These are phyloP conservation scores for Etheostoma spectabile DNA, from an alignment of 2,113 vertebrate species.

Conservation along the genomic window DNA sequence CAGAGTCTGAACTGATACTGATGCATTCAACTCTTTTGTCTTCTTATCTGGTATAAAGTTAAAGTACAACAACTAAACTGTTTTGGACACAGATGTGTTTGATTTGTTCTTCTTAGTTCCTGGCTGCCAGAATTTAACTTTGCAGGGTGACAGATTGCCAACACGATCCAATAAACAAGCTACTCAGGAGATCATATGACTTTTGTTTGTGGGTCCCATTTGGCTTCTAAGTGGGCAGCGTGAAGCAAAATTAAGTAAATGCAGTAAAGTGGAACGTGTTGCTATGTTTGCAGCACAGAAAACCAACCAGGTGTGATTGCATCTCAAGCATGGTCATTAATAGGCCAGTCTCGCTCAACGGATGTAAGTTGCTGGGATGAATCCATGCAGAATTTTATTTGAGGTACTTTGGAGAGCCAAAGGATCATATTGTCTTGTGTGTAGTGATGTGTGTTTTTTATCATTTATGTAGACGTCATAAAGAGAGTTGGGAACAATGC, in stretches of 20 bases:
- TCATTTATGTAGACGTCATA: not conserved
- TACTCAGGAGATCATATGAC: slow-evolving; percentile 50
- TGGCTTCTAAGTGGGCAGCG: slow-evolving; percentile 20
- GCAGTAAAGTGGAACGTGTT: not conserved
- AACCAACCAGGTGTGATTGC: slow-evolving; percentile 28
- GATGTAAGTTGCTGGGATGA: no score
- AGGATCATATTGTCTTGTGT: not conserved
- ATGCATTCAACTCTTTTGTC: not conserved
- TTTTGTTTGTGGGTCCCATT: slow-evolving; percentile 45
- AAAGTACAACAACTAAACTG: slow-evolving; percentile 1
- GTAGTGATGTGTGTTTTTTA: not conserved
- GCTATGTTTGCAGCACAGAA: not conserved
- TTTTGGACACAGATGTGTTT: slow-evolving; percentile 30
- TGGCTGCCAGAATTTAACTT: slow-evolving; percentile 11
- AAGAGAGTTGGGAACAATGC: not conserved
- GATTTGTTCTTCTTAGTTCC: slow-evolving; percentile 17
- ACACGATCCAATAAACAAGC: slow-evolving; percentile 49
- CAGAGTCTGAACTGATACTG: slow-evolving; percentile 2
- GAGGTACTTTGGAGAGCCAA: not conserved
- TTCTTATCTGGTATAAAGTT: slow-evolving; percentile 20
- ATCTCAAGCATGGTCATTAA: slow-evolving; percentile 4
- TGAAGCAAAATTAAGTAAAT: slow-evolving; percentile 5
- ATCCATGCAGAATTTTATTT: no score
- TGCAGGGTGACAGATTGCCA: slow-evolving; percentile 9
- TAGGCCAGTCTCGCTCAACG: not conserved